Evolutionary conservation across 2,888 invertebrate species (phyloP), one percentile per base, ranked within the genome.

Genomic region (Ormyrus pomaceus): DNA sequence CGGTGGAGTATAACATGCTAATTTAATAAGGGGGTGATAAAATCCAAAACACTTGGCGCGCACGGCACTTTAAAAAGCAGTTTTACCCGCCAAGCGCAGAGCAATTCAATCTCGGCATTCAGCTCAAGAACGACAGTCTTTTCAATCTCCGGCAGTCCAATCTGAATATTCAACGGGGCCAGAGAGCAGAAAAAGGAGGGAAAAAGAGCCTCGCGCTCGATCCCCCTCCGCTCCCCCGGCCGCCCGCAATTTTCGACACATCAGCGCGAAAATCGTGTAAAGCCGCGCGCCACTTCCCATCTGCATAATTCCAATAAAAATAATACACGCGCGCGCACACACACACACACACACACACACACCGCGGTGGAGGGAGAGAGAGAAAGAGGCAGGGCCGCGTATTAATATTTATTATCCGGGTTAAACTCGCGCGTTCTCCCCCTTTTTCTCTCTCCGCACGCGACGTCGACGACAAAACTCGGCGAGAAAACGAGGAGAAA

Each of bases 401-500:
- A 82, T 84, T 80, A 81, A 81, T 83, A 83, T 83, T 82, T 83
- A 83, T 82, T 81, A 78, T 78, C 78, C 45, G 53, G 65, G 65
- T 72, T 66, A 59, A 74, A 64, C 50, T 61, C 62, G 48, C 0
- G 0, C 6, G 53, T 3, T 1, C 34, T 11, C 45, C 61, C 13
- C n/a, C 8, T 66, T 55, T 58, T 82, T 82, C 19, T 81, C 69
- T 82, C 70, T 56, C 34, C 58, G 56, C 73, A 56, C 64, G 69
- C 74, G 79, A 34, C 34, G 34, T 19, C 50, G 45, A 48, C 48
- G 79, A 50, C 62, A 69, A 79, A 75, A 75, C 61, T 74, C 58
- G 48, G 77, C 76, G 77, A 56, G 70, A 64, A 61, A 70, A 72
- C 75, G 77, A 78, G 81, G 74, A 66, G 75, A 75, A 75, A 68